Evolutionary conservation across 2,888 invertebrate genomes (phyloP).

Genomic region (Microctonus brassicae): DNA sequence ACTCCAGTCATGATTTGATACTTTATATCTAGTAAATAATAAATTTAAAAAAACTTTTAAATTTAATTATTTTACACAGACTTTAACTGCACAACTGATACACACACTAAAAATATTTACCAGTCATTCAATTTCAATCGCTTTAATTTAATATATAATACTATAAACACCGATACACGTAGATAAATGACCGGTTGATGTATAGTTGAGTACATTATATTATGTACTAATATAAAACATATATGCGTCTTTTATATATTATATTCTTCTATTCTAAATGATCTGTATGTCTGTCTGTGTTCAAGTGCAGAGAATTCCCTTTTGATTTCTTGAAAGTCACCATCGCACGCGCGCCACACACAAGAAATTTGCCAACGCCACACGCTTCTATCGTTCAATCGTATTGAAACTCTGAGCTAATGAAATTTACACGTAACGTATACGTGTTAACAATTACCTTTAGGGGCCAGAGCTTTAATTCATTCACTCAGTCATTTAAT

Average conservation of each 20-base stretch:
- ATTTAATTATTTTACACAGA: conserved; percentile 38
- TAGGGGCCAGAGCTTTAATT: too few relatives aligned
- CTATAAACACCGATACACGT: conserved; percentile 5
- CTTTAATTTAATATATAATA: too few relatives aligned
- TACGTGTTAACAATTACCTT: conserved; percentile 1
- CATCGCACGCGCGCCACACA: conserved; percentile 22
- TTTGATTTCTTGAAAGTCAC: conserved; percentile 48
- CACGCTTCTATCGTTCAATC: conserved; percentile 40
- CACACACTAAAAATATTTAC: conserved; percentile 33
- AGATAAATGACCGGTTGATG: too few relatives aligned
- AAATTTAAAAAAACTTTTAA: conserved; percentile 8
- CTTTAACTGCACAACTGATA: conserved; percentile 33
- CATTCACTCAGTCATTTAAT: not conserved
- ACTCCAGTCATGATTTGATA: too few relatives aligned
- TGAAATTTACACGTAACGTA: conserved; percentile 43
- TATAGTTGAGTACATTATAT: not conserved
- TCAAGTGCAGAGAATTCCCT: conserved; percentile 7
- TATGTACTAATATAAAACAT: conserved; percentile 12
- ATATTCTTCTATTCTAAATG: not conserved
- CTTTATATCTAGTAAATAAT: too few relatives aligned
- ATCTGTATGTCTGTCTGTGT: not conserved
- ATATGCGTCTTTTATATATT: not conserved
- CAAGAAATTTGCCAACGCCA: not conserved
- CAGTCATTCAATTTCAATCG: conserved; percentile 37
- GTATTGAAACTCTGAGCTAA: conserved; percentile 35